Conservation (phyloP, 1,140 invertebrate genomes). For the Bacillus rossius region DNA sequence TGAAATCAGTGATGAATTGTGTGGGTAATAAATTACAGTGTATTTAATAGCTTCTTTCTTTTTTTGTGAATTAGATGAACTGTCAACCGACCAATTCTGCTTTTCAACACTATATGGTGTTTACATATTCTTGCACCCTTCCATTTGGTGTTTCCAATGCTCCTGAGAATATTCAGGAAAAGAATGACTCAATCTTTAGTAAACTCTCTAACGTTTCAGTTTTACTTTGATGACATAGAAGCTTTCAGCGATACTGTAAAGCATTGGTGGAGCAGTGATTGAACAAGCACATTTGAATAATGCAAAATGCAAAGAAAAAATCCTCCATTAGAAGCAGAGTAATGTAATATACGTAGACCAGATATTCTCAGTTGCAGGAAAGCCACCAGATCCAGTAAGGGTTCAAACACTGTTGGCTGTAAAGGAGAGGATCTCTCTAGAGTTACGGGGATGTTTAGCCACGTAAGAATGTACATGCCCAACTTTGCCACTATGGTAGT, state of each 20-base stretch:
- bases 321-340: conserved; percentile 24
- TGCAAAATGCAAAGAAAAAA: conserved; percentile 24
- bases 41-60: conserved; percentile 24
- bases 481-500: conserved; percentile 18
- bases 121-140: conserved; percentile 31
- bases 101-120: conserved; percentile 24
- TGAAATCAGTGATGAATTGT: conserved; percentile 18
- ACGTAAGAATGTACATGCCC: conserved; percentile 25
- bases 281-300: not conserved
- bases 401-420: too few relatives aligned
- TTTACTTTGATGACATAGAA: not conserved
- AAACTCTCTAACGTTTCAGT: not conserved
- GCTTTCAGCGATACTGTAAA: not conserved
- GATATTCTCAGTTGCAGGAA: too few relatives aligned
- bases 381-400: too few relatives aligned
- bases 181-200: not conserved
- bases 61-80: conserved; percentile 17
- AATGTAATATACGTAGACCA: too few relatives aligned
- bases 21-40: conserved; percentile 15
- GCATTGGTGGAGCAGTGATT: not conserved
- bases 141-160: conserved; percentile 33
- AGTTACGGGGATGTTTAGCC: conserved; percentile 28
- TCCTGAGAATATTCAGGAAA: conserved; percentile 34
- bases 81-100: conserved; percentile 9
- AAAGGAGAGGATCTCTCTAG: conserved; percentile 18